Base-by-base conservation (phyloP, 23 tunicate species). In the Styela plicata region DNA sequence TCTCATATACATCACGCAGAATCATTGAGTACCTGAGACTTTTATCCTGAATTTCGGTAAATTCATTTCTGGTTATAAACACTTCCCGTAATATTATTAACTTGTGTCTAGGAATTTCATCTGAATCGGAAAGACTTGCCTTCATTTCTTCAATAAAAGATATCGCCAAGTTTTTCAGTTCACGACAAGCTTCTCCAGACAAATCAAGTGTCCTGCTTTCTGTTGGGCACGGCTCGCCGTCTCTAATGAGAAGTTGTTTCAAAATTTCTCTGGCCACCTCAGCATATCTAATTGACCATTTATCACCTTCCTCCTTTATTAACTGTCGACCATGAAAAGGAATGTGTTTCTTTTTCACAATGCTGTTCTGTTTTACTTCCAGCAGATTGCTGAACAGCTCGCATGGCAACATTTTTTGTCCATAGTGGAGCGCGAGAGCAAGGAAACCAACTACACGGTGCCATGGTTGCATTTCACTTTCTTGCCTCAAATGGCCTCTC, bases 401-500 rank as follows among this genome's bases (percentile, higher is more conserved):
- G 2, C 70, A 36, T 0, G 69, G 86, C 2, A 88, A 20, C 2
- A 73, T 63, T 24, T 83, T 23, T 23, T 88, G 82, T 22, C 86
- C 92, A 57, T 88, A 88, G 52, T 67, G 83, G 23, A 33, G 18
- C 63, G 66, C 70, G 33, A 88, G 62, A 5, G 92, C 83, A 10
- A 88, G 52, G 33, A 73, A 81, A n/a, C 78, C 91, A 73, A 81
- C 74, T 18, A 73, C 86, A 37, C 70, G 1, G 5, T 87, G 91
- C 91, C 91, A 87, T 27, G 31, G 30, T 22, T 34, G 19, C 0
- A 0, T 31, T 19, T 20, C 63, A n/a, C 24, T 34, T 22, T 27
- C 18, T 20, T 64, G 65, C 1, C 24, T 33, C 74, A 87, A 63
- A 65, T 87, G 85, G 17, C 85, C 80, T 63, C 74, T 34, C 22